Percentiles rank a stretch among this genome's conserved stretches.
Conservation (phyloP, 2,113 vertebrate species). For the Todiramphus chloris region DNA sequence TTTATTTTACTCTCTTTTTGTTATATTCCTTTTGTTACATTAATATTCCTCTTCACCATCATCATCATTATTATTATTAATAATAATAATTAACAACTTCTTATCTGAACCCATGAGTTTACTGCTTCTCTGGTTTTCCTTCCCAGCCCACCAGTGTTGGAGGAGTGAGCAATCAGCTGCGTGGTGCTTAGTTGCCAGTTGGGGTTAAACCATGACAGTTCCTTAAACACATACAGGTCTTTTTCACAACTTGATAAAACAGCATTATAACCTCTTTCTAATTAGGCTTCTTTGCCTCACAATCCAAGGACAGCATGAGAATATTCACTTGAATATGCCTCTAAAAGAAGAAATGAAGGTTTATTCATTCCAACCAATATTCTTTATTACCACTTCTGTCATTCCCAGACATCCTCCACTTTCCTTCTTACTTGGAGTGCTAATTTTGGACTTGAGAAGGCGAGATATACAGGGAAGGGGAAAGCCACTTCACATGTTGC, state of each 20-base stretch:
- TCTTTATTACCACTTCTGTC: neutral
- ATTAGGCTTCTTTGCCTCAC: neutral
- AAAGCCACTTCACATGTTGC: neutral
- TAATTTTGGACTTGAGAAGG: neutral
- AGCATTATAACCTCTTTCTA: neutral
- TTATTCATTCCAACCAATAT: neutral
- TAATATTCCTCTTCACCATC: neutral
- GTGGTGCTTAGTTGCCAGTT: too few species aligned
- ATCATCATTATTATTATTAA: neutral
- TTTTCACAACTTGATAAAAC: neutral
- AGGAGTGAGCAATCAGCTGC: too few species aligned
- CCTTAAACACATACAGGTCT: neutral
- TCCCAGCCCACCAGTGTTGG: too few species aligned
- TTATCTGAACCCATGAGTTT: too few species aligned
- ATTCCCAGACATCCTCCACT: neutral
- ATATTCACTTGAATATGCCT: neutral
- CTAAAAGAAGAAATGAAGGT: neutral
- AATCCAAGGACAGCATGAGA: neutral
- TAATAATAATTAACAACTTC: too few species aligned
- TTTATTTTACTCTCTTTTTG: neutral
- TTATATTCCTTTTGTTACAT: neutral
- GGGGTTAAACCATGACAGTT: neutral
- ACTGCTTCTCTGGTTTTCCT: too few species aligned
- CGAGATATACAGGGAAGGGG: neutral
- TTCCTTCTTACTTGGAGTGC: neutral